These are phyloP conservation scores for Dasysyrphus albostriatus DNA, from an alignment of 2,888 invertebrate genomes.

Conservation along the genomic window DNA sequence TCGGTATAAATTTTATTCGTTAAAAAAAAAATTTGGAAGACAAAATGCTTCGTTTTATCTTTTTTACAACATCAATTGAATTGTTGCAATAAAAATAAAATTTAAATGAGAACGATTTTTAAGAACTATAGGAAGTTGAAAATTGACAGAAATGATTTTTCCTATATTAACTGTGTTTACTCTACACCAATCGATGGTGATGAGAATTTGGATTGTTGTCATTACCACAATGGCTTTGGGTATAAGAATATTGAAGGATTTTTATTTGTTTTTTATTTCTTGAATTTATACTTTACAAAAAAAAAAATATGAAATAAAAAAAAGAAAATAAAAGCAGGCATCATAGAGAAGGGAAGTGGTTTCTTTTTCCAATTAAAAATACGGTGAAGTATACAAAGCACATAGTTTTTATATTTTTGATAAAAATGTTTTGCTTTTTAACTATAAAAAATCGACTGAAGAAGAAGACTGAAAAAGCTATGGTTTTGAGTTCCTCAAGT, in stretches of 20 bases:
- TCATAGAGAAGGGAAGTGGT: no score
- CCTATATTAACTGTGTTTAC: background rate
- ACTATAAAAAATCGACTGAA: no score
- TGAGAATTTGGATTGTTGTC: background rate
- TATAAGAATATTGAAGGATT: background rate
- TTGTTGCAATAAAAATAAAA: conserved; percentile 58
- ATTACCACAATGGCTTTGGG: background rate
- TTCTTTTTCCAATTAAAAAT: no score
- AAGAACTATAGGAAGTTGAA: background rate
- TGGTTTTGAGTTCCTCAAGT: no score
- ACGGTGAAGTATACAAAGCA: no score
- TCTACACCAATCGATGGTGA: background rate
- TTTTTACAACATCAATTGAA: conserved; percentile 40
- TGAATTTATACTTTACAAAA: no score
- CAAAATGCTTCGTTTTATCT: conserved; percentile 35
- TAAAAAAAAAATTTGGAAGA: background rate
- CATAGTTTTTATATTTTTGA: no score
- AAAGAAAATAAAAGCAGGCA: no score
- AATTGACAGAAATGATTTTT: background rate
- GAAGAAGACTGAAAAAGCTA: no score
- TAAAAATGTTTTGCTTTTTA: no score
- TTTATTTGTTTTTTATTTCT: background rate
- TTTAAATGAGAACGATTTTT: conserved; percentile 43
- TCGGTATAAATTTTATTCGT: background rate
- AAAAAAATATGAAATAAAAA: no score